Base-by-base conservation (phyloP, 2,113 vertebrate species). In the Galbula dea region DNA sequence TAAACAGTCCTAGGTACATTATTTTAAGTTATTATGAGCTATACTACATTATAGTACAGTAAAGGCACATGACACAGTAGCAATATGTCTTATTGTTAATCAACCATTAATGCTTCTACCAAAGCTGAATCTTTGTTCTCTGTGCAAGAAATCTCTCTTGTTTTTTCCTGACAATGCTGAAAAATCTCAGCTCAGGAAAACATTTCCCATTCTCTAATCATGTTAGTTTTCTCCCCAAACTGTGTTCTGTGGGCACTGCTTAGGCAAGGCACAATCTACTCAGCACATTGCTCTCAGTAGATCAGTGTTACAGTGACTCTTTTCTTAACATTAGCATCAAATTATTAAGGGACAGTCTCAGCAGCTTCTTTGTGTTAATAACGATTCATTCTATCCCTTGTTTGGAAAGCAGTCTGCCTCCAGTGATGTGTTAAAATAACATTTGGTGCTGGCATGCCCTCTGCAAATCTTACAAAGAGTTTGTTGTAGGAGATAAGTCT, bases 261-360 rank as follows among this genome's bases (percentile, higher is more conserved):
- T 8, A 32, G 2, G 10, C n/a, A 43, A 71, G 18, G 26, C 61
- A 51, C 13, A 32, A n/a, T 11, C 12, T 7, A 65, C 43, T 77
- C 48, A 51, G 69, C 81, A 68, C 48, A 6, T 6, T 52, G 62
- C 77, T 20, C 58, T 55, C 30, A 12, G 5, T 1, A 55, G 29
- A 82, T 84, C 77, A 86, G 7, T 3, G 1, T 27, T 39, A 48
- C 39, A 39, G 66, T 22, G 74, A 68, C 76, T 72, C 45, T 72
- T 93, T 84, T 73, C 90, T 81, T 92, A 92, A 77, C 68, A 68
- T 58, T 34, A 92, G 67, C 41, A 57, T 78, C 34, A n/a, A 22
- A 65, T 92, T 93, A 83, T 92, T 95, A 89, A 72, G 68, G 45
- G 79, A 87, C 45, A 91, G 30, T 85, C 89, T 73, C 74, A 91